Conservation (phyloP, 1,140 invertebrate species). For the Bombus impatiens region DNA sequence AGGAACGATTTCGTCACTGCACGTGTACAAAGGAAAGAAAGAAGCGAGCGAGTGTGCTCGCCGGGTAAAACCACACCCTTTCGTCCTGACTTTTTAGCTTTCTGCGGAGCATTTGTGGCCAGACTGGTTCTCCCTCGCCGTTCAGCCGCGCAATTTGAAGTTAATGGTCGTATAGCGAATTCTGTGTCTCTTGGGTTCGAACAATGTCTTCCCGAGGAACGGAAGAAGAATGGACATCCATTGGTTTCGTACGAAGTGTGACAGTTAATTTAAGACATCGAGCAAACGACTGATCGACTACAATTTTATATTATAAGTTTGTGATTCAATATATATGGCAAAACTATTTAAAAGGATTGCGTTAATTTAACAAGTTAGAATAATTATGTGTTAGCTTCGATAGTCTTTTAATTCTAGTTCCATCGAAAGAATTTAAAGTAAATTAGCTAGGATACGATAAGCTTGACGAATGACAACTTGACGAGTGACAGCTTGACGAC, state of each 20-base stretch:
- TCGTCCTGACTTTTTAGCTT: constrained; percentile 44
- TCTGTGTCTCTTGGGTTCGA: background rate
- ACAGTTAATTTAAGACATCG: too few species aligned
- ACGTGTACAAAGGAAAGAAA: constrained; percentile 36
- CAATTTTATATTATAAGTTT: background rate
- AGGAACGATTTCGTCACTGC: constrained; percentile 51
- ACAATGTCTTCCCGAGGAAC: background rate
- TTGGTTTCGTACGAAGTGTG: too few species aligned
- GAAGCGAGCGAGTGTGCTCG: background rate
- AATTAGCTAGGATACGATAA: background rate
- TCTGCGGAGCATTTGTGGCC: constrained; percentile 54
- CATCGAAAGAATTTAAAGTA: too few species aligned
- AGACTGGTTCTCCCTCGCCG: constrained; percentile 25
- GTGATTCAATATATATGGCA: background rate
- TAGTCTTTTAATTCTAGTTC: background rate
- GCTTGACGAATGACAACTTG: background rate
- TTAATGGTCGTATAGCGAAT: constrained; percentile 41
- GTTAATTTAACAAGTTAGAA: background rate
- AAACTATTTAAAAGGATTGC: background rate
- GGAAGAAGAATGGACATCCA: background rate
- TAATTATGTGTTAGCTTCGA: background rate
- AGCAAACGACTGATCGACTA: background rate
- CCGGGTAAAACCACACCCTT: constrained; percentile 53
- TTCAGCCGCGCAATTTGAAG: constrained; percentile 56
- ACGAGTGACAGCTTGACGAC: background rate